Conservation (phyloP, 2,113 vertebrate genomes). For the Mus musculus region GRCm39 chrX:36179001-36179500, state of each 20-base stretch:
- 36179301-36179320: background rate
- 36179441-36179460: background rate
- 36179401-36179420: background rate
- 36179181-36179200: conserved; percentile 11
- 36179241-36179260: background rate
- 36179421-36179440: background rate
- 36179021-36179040: conserved; percentile 85
- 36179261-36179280: conserved; percentile 36
- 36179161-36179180: background rate
- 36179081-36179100: conserved; percentile 45
- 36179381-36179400: background rate
- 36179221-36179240: conserved; percentile 18
- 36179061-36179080: conserved; percentile 49
- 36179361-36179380: background rate
- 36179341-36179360: background rate
- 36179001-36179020: conserved; percentile 97
- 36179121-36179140: conserved; percentile 29
- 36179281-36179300: conserved; percentile 17
- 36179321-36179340: background rate
- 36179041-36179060: conserved; percentile 73
- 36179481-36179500: conserved; percentile 53
- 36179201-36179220: conserved; percentile 23
- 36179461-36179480: conserved; percentile 66
- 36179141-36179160: conserved; percentile 46
- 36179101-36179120: background rate